Evolutionary conservation across 35 echinoderm and acorn worm species (phyloP), one percentile per base, ranked within the genome.

Genomic region (Chiridota heheva): DNA sequence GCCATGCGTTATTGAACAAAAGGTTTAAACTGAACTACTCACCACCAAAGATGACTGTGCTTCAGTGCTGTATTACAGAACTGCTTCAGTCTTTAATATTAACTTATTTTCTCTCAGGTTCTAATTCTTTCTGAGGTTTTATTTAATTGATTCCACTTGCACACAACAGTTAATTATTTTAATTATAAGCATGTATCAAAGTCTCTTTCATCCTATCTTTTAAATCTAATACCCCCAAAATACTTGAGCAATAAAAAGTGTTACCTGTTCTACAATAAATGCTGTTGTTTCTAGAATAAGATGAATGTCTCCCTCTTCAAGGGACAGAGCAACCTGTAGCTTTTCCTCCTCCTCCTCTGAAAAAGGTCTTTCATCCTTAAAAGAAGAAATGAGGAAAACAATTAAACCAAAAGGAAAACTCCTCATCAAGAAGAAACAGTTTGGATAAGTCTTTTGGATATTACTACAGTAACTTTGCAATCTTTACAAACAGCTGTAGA

Each of bases 211-310:
- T 3, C 32, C 22, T 26, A 26, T 60, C 22, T 30, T 12, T 10
- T n/a, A 12, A n/a, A 53, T 51, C 47, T 12, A 12, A 12, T 8
- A 51, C 8, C 18, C 22, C 4, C 30, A 69, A 25, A 30, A 69
- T 30, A 30, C 5, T 5, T 4, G 7, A 69, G 39, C 8, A 53
- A 13, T 22, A 53, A 22, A 53, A 22, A 53, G 22, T 53, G n/a
- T n/a, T 79, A 98, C 95, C 85, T 98, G 95, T 86, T 98, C 89
- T 35, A 98, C 71, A 86, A 98, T 88, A 35, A 98, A 98, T 15
- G 95, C 79, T 74, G 88, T 98, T 2, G 95, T 98, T 73, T 98
- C 89, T 72, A 98, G 44, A 18, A 98, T 81, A 16, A 98, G 69
- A 6, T 91, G 73, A 39, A 98, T 40, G 29, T 92, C 89, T 41